Base-by-base conservation (phyloP, 2,888 invertebrate genomes). In the Protodeltote pygarga region DNA sequence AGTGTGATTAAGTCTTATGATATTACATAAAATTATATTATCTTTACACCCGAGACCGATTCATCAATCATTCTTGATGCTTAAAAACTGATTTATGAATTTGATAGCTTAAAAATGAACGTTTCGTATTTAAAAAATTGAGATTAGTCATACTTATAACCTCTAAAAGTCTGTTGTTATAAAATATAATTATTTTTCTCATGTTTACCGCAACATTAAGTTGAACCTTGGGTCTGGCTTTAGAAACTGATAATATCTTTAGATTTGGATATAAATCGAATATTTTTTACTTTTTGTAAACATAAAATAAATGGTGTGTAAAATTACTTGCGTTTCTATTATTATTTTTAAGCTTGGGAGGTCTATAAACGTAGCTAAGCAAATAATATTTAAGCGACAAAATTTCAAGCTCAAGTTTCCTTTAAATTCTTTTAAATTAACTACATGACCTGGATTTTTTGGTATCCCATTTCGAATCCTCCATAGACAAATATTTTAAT, bases 61-160 rank as follows among this genome's bases (percentile, higher is more conserved):
- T 59, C 51, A 54, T 64, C 60, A 51, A 68, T 65, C 65, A 65
- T 49, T 52, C 41, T 54, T 38, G 50, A 44, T 40, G 44, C 37
- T 33, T 68, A 68, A 46, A 63, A 47, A 44, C 60, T 52, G 69
- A 65, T 67, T 65, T 65, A 49, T 54, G 44, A 51, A 59, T 49
- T 48, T 53, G 50, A 65, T 53, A 68, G 58, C 50, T 32, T 46
- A 57, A 68, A 60, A 63, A 57, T 46, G 44, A 57, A 25, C 38
- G 40, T 46, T 66, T 46, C 57, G 48, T 57, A n/a, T 55, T 47
- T 50, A 40, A 39, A 61, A 57, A 52, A 46, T 35, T 51, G 27
- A 49, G 44, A 57, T 53, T 58, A 58, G 50, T 50, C 49, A 58
- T 40, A 45, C 59, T 58, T 49, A 49, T 45, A 47, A 63, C 46